Conservation (phyloP, 2,888 invertebrate genomes). For the Cosmorhoe ocellata region DNA sequence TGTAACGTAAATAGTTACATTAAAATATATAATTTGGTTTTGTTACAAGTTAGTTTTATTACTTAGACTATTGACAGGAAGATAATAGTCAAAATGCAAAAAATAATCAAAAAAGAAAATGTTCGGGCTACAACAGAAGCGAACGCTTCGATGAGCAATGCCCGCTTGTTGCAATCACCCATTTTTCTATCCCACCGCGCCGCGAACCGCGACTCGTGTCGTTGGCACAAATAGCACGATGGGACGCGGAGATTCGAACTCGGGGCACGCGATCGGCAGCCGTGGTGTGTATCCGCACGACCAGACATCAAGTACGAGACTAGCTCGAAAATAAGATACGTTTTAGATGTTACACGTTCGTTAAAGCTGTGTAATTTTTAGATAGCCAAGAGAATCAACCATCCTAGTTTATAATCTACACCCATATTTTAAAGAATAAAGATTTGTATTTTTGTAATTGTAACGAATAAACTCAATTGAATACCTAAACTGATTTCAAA, state of each 20-base stretch:
- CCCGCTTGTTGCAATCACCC: slow-evolving; percentile 77
- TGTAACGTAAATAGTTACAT: too few species aligned
- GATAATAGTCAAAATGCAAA: slow-evolving; percentile 8
- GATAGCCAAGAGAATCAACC: background rate
- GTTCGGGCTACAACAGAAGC: slow-evolving; percentile 77
- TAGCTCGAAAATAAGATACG: slow-evolving; percentile 25
- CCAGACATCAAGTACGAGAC: slow-evolving; percentile 19
- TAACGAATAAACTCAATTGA: too few species aligned
- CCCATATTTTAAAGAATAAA: too few species aligned
- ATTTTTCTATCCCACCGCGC: slow-evolving; percentile 62
- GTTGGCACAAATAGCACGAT: slow-evolving; percentile 49
- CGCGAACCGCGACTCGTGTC: slow-evolving; percentile 50
- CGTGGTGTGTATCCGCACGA: slow-evolving; percentile 16
- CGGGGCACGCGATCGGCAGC: slow-evolving; percentile 1
- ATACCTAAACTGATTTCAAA: too few species aligned
- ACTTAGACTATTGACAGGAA: too few species aligned
- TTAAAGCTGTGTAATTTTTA: slow-evolving; percentile 33
- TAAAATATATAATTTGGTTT: too few species aligned
- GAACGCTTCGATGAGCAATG: slow-evolving; percentile 64
- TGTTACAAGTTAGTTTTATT: too few species aligned
- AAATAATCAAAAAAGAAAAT: slow-evolving; percentile 35
- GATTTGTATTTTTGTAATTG: too few species aligned
- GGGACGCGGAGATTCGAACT: slow-evolving; percentile 53
- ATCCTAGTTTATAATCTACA: too few species aligned
- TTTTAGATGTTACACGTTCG: slow-evolving; percentile 1